Evolutionary conservation across 2,797 vertebrate genomes (phyloP), one percentile per base, ranked within the genome.

Genomic region (Cichlasoma orientale): DNA sequence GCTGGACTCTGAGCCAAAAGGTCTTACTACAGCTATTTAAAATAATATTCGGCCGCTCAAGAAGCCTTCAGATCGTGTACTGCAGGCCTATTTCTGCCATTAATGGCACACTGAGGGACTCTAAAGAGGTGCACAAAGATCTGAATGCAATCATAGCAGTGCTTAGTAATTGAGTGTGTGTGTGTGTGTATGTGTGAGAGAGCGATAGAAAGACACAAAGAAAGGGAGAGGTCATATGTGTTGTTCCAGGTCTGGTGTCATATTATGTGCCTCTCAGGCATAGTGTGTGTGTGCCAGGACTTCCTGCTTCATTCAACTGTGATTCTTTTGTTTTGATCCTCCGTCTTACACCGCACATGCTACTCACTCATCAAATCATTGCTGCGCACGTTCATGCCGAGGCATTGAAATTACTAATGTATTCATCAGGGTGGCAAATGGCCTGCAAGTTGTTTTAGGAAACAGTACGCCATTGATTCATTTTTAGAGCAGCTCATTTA

Each of bases 271-370:
- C 86, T 90, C 80, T 70, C 25, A 19, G 72, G 74, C 41, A 55
- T 55, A 70, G 3, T 69, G 74, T 87, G 70, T 87, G 70, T 16
- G 74, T 72, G 77, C 18, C 72, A 72, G 56, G 74, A 81, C 85
- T 79, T 91, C 71, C 83, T 84, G 84, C 84, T 84, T 74, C 74
- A 81, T 87, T 91, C 87, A 72, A 75, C 82, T 68, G 74, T 87
- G 90, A 93, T 91, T 93, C 88, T 92, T 84, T 88, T 79, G 82
- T 90, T 86, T 84, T 74, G 59, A 70, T 86, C 55, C 52, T 68
- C 18, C 25, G 53, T 13, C 2, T 27, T 38, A 36, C 36, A 41
- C 56, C 27, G 21, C 47, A 76, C 78, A 82, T 72, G 71, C 69
- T 56, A 56, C 78, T 79, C 56, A 10, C 79, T 86, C 83, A 83